A percentile compares a stretch with the other conserved stretches of the same genome.
These are phyloP conservation scores for Leucophora obtusa DNA, from an alignment of 2,888 invertebrate genomes.

Conservation along the genomic window DNA sequence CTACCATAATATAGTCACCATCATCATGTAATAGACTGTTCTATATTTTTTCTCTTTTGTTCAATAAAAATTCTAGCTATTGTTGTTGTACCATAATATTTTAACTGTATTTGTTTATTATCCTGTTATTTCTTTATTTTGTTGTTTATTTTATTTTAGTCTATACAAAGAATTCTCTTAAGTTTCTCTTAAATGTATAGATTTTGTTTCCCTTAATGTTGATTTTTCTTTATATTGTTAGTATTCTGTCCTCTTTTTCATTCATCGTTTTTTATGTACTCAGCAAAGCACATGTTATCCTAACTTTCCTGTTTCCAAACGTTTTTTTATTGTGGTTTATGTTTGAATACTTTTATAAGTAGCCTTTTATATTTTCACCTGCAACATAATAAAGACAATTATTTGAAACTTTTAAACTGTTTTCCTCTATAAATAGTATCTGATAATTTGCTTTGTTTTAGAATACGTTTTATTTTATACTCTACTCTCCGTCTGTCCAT, in stretches of 20 bases:
- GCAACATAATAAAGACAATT: no score
- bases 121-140: conserved; percentile 26
- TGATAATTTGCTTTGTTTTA: no score
- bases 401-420: no score
- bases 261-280: conserved; percentile 36
- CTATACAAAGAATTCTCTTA: conserved; percentile 7
- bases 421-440: no score
- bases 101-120: not conserved
- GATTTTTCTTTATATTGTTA: not conserved
- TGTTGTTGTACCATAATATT: not conserved
- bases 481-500: no score
- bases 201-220: not conserved
- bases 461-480: no score
- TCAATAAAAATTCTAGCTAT: not conserved
- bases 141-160: conserved; percentile 1
- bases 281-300: conserved; percentile 59
- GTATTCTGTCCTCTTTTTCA: conserved; percentile 11
- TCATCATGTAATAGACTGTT: not conserved
- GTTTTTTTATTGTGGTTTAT: not conserved
- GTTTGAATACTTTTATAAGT: not conserved
- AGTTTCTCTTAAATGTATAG: not conserved
- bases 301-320: conserved; percentile 44
- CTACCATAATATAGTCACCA: conserved; percentile 11
- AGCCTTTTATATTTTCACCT: not conserved
- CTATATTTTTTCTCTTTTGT: not conserved